Conservation (phyloP, 2,797 vertebrate species). For the Cirrhinus mrigala region DNA sequence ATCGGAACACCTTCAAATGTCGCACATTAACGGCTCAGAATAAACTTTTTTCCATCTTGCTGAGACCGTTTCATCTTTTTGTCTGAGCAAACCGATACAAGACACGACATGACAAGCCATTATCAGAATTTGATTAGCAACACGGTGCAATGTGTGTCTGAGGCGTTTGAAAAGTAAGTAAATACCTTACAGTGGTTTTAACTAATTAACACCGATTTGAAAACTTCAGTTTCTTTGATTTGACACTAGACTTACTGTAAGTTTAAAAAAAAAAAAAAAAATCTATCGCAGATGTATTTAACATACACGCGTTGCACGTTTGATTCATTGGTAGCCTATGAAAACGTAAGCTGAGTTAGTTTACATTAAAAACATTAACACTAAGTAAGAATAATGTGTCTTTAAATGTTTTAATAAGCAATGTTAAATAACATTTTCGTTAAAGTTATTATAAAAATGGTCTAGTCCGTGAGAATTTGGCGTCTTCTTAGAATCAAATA, state of each 20-base stretch:
- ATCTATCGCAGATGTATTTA: background rate
- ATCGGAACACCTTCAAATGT: background rate
- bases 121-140: conserved; percentile 66
- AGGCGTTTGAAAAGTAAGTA: conserved; percentile 50
- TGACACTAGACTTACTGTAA: background rate
- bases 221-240: background rate
- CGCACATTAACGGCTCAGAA: conserved; percentile 38
- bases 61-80: conserved; percentile 55
- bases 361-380: background rate
- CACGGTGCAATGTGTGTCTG: conserved; percentile 60
- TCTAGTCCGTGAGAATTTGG: background rate
- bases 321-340: background rate
- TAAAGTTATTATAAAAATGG: background rate
- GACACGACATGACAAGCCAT: conserved; percentile 44
- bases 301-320: background rate
- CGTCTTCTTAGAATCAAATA: background rate
- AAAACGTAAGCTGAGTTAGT: background rate
- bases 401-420: background rate
- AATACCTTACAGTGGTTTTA: conserved; percentile 48
- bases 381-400: background rate
- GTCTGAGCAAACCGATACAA: conserved; percentile 53
- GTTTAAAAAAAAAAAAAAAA: background rate
- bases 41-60: conserved; percentile 37
- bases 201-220: conserved; percentile 53
- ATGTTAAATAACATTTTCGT: background rate